phyloP scores from a whole-genome alignment of 2,797 vertebrate species.

The Anguilla pacifica region DNA sequence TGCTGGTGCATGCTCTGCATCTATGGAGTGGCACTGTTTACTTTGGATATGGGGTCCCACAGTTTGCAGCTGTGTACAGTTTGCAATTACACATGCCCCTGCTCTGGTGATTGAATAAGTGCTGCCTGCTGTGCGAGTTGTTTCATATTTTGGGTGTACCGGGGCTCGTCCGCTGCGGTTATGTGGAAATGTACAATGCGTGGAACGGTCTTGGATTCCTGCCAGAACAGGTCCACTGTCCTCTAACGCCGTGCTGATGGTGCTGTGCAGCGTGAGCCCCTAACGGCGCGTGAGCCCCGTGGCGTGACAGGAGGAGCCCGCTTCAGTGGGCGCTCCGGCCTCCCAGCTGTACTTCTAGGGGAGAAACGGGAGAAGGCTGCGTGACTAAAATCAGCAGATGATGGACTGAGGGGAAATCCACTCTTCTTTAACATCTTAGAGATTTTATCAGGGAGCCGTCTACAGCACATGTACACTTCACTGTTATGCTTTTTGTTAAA shows the following conservation, averaged over 20 bases:
- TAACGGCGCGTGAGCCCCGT: slow-evolving; percentile 33
- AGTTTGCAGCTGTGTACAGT: background rate
- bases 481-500: background rate
- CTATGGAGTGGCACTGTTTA: background rate
- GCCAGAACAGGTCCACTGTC: slow-evolving; percentile 49
- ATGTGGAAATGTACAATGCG: slow-evolving; percentile 37
- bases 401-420: slow-evolving; percentile 38
- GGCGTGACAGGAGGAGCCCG: slow-evolving; percentile 42
- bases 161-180: slow-evolving; percentile 47
- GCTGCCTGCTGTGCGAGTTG: background rate
- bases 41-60: background rate
- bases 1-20: background rate
- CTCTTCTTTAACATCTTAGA: slow-evolving; percentile 1
- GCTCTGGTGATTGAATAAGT: background rate
- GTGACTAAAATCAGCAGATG: slow-evolving; percentile 41
- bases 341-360: slow-evolving; percentile 39
- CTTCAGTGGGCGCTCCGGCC: slow-evolving; percentile 45
- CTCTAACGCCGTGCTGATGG: slow-evolving; percentile 47
- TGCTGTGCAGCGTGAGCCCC: slow-evolving; percentile 43
- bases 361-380: slow-evolving; percentile 14
- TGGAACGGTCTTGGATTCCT: slow-evolving; percentile 47
- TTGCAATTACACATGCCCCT: background rate
- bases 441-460: background rate
- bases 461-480: background rate
- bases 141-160: slow-evolving; percentile 5